These are phyloP conservation scores for Tragelaphus buxtoni DNA, from an alignment of 2,113 vertebrate species.

Conservation along the genomic window DNA sequence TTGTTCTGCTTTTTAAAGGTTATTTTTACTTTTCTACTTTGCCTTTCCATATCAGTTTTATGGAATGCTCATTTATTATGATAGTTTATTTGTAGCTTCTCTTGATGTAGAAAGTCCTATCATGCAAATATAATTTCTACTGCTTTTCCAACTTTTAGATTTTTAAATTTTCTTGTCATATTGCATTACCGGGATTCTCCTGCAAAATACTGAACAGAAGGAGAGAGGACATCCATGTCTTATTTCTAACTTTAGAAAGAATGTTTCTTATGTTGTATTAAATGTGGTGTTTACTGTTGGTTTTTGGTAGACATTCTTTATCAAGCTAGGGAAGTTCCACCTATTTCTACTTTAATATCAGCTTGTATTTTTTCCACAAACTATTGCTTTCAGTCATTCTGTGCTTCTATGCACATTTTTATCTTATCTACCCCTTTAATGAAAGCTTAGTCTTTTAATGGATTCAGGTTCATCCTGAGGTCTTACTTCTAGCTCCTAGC, in stretches of 20 bases:
- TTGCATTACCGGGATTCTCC: not conserved
- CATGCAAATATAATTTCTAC: not conserved
- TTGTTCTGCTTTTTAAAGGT: not conserved
- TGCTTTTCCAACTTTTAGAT: not conserved
- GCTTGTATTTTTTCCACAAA: not conserved
- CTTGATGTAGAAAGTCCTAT: not conserved
- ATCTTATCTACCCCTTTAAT: not conserved
- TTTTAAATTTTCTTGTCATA: not conserved
- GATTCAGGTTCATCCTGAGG: not conserved
- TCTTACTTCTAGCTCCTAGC: not conserved
- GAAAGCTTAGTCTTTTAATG: not conserved
- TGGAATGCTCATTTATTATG: not conserved
- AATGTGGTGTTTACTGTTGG: not conserved
- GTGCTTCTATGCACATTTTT: not conserved
- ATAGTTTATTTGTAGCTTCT: not conserved
- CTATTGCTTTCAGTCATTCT: not conserved
- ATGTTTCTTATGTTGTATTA: not conserved
- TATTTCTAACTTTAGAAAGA: slow-evolving; percentile 13
- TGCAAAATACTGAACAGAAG: not conserved
- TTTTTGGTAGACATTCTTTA: not conserved
- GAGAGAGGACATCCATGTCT: not conserved
- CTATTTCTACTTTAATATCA: not conserved
- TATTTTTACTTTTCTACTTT: not conserved
- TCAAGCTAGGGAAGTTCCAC: not conserved
- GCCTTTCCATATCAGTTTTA: not conserved